A percentile compares a stretch with the other conserved stretches of the same genome.
Evolutionary conservation across 2,113 vertebrate genomes (phyloP).

Genomic region (Nettapus auritus): DNA sequence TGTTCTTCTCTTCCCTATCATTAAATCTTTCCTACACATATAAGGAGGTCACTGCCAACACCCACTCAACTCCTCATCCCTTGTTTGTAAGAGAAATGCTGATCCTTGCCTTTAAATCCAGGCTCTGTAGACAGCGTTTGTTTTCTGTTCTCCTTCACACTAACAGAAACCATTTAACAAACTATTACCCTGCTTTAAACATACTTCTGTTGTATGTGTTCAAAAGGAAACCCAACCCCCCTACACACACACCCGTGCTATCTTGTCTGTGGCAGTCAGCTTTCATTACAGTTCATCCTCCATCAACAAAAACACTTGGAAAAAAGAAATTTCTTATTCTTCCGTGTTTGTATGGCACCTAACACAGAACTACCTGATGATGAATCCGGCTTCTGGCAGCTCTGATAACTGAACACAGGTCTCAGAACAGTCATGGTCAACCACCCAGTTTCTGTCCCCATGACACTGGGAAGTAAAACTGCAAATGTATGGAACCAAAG

Average conservation of each 20-base stretch:
- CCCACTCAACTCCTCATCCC: not conserved
- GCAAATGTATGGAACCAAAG: not conserved
- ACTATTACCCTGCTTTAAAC: not conserved
- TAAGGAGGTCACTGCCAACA: accelerated
- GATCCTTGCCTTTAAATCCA: not conserved
- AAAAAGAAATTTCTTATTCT: not conserved
- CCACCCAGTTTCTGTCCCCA: not conserved
- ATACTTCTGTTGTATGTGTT: not conserved
- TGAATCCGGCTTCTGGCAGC: not conserved
- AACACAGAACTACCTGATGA: not conserved
- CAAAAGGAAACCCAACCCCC: not conserved
- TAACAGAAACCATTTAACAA: not conserved
- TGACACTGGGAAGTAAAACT: not conserved
- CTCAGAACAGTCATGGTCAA: not conserved
- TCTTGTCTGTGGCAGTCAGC: not conserved
- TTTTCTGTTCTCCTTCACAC: not conserved
- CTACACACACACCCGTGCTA: not conserved
- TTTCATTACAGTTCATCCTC: not conserved
- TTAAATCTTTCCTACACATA: not conserved
- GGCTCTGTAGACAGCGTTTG: not conserved
- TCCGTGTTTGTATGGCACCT: not conserved
- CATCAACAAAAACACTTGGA: not conserved
- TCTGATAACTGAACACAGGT: not conserved
- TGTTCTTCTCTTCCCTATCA: not conserved
- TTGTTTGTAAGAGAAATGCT: not conserved